Evolutionary conservation across 2,113 vertebrate species (phyloP).

Genomic region (Erinaceus europaeus): DNA sequence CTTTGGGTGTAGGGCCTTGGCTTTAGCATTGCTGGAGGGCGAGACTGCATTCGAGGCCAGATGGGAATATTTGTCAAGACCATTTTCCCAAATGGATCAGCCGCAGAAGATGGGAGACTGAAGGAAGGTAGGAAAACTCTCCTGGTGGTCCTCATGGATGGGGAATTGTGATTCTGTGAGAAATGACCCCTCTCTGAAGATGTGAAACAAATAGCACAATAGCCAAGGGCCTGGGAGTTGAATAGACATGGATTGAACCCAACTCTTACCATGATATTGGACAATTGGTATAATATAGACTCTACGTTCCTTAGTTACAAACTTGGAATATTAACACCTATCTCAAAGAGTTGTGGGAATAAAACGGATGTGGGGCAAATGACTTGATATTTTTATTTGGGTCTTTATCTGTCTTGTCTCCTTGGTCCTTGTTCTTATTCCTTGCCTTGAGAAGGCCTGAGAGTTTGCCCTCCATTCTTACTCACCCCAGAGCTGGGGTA

Average conservation of each 20-base stretch:
- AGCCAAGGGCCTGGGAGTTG: background rate
- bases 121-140: slow-evolving; percentile 89
- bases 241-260: background rate
- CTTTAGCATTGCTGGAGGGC: slow-evolving; percentile 97
- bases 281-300: background rate
- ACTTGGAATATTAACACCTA: background rate
- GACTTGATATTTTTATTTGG: background rate
- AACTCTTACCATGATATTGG: background rate
- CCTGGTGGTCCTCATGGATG: background rate
- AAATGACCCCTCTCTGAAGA: background rate
- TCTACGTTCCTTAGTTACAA: background rate
- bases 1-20: slow-evolving; percentile 88
- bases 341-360: background rate
- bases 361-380: background rate
- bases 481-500: background rate
- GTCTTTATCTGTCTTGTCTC: background rate
- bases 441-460: background rate
- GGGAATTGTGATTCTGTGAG: background rate
- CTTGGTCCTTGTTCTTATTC: background rate
- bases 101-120: slow-evolving; percentile 93
- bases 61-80: slow-evolving; percentile 99
- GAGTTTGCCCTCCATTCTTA: background rate
- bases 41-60: slow-evolving; percentile 94
- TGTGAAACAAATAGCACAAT: fast-evolving
- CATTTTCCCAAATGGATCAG: slow-evolving; percentile 95